phyloP scores from a whole-genome alignment of 2,797 vertebrate species.

The Falco novaeseelandiae region DNA sequence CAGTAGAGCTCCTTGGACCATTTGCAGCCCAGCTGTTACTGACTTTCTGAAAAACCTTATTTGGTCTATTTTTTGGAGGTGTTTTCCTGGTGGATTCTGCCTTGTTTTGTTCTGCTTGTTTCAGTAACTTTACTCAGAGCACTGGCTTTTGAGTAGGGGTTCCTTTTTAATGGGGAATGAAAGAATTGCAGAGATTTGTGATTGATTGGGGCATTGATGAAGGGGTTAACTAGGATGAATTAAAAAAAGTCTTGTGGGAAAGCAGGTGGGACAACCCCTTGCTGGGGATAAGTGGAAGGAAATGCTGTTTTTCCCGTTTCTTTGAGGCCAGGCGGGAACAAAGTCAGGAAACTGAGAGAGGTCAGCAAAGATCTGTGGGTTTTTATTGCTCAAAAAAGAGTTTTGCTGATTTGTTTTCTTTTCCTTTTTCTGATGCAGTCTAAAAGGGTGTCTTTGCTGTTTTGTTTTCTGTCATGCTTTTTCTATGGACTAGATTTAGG shows the following conservation, averaged over 20 bases:
- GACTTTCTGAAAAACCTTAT: neutral
- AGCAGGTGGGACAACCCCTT: neutral
- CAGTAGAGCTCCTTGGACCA: neutral
- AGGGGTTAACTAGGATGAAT: neutral
- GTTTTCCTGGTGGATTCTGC: neutral
- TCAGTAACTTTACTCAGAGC: neutral
- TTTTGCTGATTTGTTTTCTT: neutral
- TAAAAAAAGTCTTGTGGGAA: neutral
- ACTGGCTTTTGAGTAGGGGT: neutral
- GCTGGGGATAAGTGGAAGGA: neutral
- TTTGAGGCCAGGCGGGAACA: neutral
- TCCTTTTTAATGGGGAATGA: neutral
- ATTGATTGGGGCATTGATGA: neutral
- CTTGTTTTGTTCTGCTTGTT: neutral
- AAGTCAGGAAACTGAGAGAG: slow-evolving; percentile 22
- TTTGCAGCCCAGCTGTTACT: neutral
- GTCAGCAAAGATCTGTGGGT: neutral
- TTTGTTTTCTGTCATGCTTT: neutral
- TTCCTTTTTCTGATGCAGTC: neutral
- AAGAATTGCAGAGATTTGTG: neutral
- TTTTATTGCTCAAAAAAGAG: neutral
- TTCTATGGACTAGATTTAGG: neutral
- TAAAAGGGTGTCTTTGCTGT: neutral
- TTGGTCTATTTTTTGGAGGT: neutral
- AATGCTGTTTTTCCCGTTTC: neutral